phyloP scores from a whole-genome alignment of 2,113 vertebrate species.

The Arizona elegans region DNA sequence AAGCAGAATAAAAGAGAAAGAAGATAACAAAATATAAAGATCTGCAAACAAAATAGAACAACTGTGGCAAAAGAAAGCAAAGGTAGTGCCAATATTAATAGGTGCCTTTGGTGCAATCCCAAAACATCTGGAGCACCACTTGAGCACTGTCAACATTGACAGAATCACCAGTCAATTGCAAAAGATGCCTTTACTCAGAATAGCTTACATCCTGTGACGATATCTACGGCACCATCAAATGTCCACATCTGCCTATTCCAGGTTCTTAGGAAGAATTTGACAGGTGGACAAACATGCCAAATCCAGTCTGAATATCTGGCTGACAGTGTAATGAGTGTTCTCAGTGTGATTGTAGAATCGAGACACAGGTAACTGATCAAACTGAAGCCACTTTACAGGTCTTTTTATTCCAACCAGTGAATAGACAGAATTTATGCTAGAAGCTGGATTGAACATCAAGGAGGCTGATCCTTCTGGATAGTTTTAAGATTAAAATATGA shows the following conservation, averaged over 20 bases:
- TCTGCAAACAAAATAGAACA: neutral
- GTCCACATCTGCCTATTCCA: neutral
- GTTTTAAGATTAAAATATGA: neutral
- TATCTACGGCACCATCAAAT: neutral
- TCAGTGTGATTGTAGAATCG: neutral
- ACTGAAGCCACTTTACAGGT: neutral
- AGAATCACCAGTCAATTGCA: neutral
- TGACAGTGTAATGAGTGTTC: neutral
- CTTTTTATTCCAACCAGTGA: neutral
- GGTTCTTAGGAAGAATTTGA: neutral
- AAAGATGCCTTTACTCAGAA: neutral
- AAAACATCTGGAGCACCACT: neutral
- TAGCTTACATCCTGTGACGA: neutral
- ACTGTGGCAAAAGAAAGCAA: neutral
- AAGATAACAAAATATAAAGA: neutral
- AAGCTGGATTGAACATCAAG: neutral
- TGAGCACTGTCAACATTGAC: neutral
- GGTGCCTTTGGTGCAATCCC: neutral
- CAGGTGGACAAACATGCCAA: neutral
- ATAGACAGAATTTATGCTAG: neutral
- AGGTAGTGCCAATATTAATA: neutral
- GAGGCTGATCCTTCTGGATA: neutral
- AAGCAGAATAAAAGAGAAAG: neutral
- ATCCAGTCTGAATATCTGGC: neutral
- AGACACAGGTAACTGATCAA: neutral